phyloP scores from a whole-genome alignment of 1,140 invertebrate genomes.

The Nasonia giraulti region DNA sequence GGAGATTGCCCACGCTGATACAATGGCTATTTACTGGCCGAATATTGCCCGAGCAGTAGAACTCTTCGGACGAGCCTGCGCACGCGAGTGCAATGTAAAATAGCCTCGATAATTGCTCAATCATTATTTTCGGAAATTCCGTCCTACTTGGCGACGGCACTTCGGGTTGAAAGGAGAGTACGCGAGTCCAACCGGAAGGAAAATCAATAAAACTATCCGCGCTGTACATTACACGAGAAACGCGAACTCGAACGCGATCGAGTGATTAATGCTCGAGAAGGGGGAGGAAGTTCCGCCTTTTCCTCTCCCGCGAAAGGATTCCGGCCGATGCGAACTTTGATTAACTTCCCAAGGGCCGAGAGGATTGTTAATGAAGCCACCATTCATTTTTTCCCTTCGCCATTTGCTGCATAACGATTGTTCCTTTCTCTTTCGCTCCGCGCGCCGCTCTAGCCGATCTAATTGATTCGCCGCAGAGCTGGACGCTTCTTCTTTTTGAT shows the following conservation, averaged over 20 bases:
- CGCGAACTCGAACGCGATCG: conserved; percentile 15
- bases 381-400: conserved; percentile 35
- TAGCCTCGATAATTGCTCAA: too few relatives aligned
- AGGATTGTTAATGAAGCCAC: conserved; percentile 45
- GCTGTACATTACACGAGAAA: neutral
- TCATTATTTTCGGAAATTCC: too few relatives aligned
- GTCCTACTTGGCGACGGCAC: too few relatives aligned
- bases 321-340: conserved; percentile 46
- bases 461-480: conserved; percentile 37
- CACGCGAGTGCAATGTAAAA: too few relatives aligned
- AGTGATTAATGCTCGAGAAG: conserved; percentile 36
- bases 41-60: neutral
- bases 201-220: neutral
- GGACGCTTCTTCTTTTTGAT: conserved; percentile 14
- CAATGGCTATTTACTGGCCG: neutral
- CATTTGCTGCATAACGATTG: conserved; percentile 19
- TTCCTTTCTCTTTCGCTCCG: neutral
- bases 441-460: conserved; percentile 26
- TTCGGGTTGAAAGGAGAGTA: too few relatives aligned
- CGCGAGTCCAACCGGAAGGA: neutral
- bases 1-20: neutral
- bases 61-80: too few relatives aligned
- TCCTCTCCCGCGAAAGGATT: conserved; percentile 36
- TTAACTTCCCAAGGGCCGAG: conserved; percentile 37
- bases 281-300: conserved; percentile 9